Evolutionary conservation across 2,113 vertebrate genomes (phyloP).

Genomic region (Synodontis membranacea): DNA sequence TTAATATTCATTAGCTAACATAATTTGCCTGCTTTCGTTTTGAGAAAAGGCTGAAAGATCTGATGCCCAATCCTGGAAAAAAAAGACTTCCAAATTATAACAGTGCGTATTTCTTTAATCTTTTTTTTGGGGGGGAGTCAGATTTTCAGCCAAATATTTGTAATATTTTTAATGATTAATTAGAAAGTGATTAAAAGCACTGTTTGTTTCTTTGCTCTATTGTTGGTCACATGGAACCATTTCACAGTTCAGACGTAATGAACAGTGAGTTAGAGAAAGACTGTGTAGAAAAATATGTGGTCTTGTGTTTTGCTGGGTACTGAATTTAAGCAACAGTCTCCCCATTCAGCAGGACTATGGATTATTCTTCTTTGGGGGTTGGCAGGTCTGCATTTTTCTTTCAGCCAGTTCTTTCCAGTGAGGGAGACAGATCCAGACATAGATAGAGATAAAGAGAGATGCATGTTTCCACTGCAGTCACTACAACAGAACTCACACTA

Average conservation of each 20-base stretch:
- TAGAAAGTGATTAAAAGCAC: background rate
- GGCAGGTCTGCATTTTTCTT: background rate
- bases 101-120: background rate
- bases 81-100: background rate
- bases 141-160: background rate
- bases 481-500: background rate
- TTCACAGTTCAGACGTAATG: too few species aligned
- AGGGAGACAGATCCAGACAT: background rate
- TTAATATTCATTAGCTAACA: background rate
- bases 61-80: background rate
- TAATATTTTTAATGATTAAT: background rate
- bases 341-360: background rate
- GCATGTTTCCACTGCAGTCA: constrained; percentile 6
- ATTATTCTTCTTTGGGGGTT: background rate
- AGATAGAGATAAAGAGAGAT: background rate
- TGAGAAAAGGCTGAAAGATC: background rate
- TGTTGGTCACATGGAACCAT: background rate
- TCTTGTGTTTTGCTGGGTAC: background rate
- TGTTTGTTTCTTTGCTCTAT: background rate
- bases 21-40: background rate
- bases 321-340: background rate
- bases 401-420: background rate
- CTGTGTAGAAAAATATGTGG: background rate
- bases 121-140: background rate
- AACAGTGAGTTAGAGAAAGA: background rate